These are phyloP conservation scores for Ibycter americanus DNA, from an alignment of 2,797 vertebrate species.

Conservation along the genomic window DNA sequence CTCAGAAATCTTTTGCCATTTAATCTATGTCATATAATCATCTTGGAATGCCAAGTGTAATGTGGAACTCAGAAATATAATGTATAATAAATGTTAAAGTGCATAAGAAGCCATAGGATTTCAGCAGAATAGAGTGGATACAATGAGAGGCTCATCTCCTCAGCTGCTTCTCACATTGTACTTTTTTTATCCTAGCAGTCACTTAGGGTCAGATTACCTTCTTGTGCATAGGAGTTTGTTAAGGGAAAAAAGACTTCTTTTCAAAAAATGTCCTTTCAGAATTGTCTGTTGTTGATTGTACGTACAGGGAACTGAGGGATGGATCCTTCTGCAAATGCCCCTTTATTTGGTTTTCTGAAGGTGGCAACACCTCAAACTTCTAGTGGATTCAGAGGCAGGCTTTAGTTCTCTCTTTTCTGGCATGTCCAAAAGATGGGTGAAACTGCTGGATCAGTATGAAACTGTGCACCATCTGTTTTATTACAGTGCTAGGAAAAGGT, in stretches of 20 bases:
- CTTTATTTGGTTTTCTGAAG: neutral
- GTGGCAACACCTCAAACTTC: neutral
- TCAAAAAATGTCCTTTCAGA: neutral
- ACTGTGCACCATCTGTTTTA: constrained; percentile 21
- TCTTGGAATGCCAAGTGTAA: neutral
- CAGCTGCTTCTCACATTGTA: neutral
- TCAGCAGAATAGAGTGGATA: neutral
- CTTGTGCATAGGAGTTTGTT: neutral
- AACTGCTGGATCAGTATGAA: neutral
- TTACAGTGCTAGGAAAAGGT: neutral
- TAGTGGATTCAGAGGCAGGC: neutral
- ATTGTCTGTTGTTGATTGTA: neutral
- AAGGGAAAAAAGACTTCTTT: neutral
- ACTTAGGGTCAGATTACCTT: neutral
- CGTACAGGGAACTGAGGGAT: neutral
- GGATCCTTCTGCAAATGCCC: neutral
- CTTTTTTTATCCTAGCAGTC: neutral
- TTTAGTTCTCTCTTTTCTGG: neutral
- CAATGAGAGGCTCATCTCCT: neutral
- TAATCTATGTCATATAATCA: neutral
- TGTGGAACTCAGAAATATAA: neutral
- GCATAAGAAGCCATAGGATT: neutral
- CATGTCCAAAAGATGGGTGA: neutral
- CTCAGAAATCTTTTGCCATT: neutral
- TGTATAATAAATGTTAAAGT: neutral